A percentile compares a stretch with the other conserved stretches of the same genome.
phyloP scores from a whole-genome alignment of 2,113 vertebrate genomes.

The Menidia beryllina region DNA sequence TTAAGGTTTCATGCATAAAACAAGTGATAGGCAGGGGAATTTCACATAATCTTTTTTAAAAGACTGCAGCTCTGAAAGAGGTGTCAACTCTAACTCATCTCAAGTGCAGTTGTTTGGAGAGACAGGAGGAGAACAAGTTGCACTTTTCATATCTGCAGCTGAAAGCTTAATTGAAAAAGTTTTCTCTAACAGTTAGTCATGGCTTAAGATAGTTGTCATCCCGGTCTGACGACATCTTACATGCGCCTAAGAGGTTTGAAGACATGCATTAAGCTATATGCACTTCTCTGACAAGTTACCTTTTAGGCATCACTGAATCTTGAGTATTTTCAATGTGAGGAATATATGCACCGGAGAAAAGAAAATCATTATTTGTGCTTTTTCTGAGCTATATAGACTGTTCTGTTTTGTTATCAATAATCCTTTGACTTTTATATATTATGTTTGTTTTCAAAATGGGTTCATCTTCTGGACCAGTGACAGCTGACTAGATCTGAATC shows the following conservation, averaged over 20 bases:
- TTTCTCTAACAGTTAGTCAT: conserved; percentile 28
- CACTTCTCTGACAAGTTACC: conserved; percentile 31
- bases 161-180: conserved; percentile 36
- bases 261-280: conserved; percentile 28
- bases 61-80: conserved; percentile 14
- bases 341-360: conserved; percentile 21
- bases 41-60: conserved; percentile 38
- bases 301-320: conserved; percentile 35
- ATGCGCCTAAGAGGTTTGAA: conserved; percentile 64
- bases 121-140: conserved; percentile 33
- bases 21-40: conserved; percentile 24
- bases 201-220: conserved; percentile 57
- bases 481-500: conserved; percentile 42
- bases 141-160: conserved; percentile 28
- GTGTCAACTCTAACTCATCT: conserved; percentile 27
- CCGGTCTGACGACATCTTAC: conserved; percentile 36
- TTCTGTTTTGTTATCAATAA: neutral
- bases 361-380: conserved; percentile 21
- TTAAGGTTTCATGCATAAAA: conserved; percentile 37
- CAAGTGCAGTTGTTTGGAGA: conserved; percentile 30
- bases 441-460: conserved; percentile 24
- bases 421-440: neutral
- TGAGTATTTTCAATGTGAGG: conserved; percentile 40
- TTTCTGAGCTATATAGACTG: conserved; percentile 11
- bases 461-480: conserved; percentile 21